Percentiles rank a stretch among this genome's conserved stretches.
These are phyloP conservation scores for Stomatorhinus ivindoensis DNA, from an alignment of 2,113 vertebrate species.

Conservation along the genomic window DNA sequence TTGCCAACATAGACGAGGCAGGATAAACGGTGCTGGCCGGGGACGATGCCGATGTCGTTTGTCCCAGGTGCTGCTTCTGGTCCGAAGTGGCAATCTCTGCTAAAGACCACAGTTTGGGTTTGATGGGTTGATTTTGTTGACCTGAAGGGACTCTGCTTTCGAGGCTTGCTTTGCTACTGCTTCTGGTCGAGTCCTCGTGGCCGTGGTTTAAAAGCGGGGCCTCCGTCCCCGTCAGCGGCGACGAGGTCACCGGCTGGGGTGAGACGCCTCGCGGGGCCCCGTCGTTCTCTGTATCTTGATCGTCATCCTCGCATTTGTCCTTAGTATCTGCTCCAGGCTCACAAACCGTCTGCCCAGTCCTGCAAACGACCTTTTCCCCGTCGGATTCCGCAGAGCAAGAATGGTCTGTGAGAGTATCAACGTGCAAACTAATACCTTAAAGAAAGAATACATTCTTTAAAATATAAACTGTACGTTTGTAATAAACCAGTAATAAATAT, in stretches of 20 bases:
- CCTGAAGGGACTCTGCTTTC: conserved; percentile 68
- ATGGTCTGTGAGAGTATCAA: conserved; percentile 92
- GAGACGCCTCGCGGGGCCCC: conserved; percentile 61
- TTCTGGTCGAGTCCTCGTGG: conserved; percentile 65
- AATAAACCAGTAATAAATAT: neutral
- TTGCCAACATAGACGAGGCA: conserved; percentile 83
- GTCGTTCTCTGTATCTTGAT: conserved; percentile 57
- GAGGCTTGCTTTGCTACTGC: conserved; percentile 64
- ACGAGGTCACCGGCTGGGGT: conserved; percentile 74
- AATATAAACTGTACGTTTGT: neutral
- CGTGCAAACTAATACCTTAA: conserved; percentile 88
- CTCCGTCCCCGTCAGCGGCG: conserved; percentile 81
- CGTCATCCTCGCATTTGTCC: conserved; percentile 69
- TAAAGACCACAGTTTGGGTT: conserved; percentile 94
- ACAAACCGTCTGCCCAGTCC: conserved; percentile 64
- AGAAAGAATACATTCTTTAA: neutral
- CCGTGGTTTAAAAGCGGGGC: conserved; percentile 71
- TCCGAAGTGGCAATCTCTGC: conserved; percentile 98
- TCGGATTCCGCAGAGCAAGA: conserved; percentile 92
- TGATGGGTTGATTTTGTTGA: conserved; percentile 68
- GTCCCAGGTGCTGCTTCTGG: conserved; percentile 76
- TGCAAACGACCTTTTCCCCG: conserved; percentile 76
- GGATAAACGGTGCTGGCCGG: conserved; percentile 77
- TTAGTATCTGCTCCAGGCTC: conserved; percentile 69
- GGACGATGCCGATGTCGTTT: conserved; percentile 64